A percentile compares a stretch with the other conserved stretches of the same genome.
These are phyloP conservation scores for Diploptera punctata DNA, from an alignment of 2,888 invertebrate genomes.

Conservation along the genomic window DNA sequence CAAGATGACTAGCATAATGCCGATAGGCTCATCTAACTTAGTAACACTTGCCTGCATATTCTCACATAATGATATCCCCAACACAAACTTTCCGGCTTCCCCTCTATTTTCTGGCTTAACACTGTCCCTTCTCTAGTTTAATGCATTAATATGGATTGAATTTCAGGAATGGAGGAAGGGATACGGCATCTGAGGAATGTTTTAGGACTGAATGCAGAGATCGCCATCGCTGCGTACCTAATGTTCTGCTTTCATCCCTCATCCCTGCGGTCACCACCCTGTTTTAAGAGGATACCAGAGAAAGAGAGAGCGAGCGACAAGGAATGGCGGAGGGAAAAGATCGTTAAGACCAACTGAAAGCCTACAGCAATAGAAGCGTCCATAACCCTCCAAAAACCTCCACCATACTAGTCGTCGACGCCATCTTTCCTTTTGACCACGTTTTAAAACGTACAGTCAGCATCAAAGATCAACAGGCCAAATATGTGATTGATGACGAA, in stretches of 20 bases:
- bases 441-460: constrained; percentile 16
- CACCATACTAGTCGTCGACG: not conserved
- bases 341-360: constrained; percentile 34
- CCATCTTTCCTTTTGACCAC: constrained; percentile 22
- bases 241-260: not conserved
- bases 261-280: constrained; percentile 22
- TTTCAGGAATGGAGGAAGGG: constrained; percentile 11
- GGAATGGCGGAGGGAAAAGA: constrained; percentile 33
- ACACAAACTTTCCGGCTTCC: not conserved
- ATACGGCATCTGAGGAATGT: not conserved
- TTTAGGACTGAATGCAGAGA: constrained; percentile 4
- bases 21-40: not conserved
- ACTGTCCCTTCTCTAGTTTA: not conserved
- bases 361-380: not conserved
- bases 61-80: not conserved
- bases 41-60: not conserved
- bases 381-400: not conserved
- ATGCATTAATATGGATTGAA: not conserved
- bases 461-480: too few species aligned
- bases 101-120: not conserved
- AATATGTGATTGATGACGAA: too few species aligned
- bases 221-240: not conserved
- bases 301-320: constrained; percentile 13
- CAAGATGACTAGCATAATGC: not conserved
- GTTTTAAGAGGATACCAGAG: not conserved